Conservation (phyloP, 2,113 vertebrate genomes). For the Reinhardtius hippoglossoides region DNA sequence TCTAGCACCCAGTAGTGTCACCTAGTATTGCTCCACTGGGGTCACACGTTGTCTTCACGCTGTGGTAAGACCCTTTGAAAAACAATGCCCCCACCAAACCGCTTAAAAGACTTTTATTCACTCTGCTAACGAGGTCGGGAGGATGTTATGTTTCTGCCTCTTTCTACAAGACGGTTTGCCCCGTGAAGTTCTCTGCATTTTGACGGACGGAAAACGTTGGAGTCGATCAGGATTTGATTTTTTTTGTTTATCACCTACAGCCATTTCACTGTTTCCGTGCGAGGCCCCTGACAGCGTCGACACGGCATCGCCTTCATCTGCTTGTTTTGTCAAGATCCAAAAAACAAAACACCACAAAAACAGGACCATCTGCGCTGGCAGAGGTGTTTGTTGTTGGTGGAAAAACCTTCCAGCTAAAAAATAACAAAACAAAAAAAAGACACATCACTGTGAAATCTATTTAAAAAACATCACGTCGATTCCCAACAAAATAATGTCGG, state of each 20-base stretch:
- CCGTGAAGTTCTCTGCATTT: too few relatives aligned
- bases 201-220: background rate
- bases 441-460: conserved; percentile 23
- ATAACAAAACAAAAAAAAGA: conserved; percentile 2
- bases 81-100: background rate
- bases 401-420: conserved; percentile 21
- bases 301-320: background rate
- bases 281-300: background rate
- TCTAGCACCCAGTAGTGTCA: conserved; percentile 13
- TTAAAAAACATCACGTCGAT: background rate
- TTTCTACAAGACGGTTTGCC: conserved; percentile 11
- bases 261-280: background rate
- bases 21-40: conserved; percentile 28
- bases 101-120: conserved; percentile 14
- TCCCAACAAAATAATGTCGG: conserved; percentile 21
- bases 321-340: background rate
- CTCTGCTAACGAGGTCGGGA: conserved; percentile 19
- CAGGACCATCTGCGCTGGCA: background rate
- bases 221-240: background rate
- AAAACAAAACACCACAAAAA: background rate
- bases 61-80: conserved; percentile 30
- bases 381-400: conserved; percentile 19
- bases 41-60: conserved; percentile 10
- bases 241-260: background rate
- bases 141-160: background rate